Base-by-base conservation (phyloP, 2,113 vertebrate genomes). In the Anhinga rufa region DNA sequence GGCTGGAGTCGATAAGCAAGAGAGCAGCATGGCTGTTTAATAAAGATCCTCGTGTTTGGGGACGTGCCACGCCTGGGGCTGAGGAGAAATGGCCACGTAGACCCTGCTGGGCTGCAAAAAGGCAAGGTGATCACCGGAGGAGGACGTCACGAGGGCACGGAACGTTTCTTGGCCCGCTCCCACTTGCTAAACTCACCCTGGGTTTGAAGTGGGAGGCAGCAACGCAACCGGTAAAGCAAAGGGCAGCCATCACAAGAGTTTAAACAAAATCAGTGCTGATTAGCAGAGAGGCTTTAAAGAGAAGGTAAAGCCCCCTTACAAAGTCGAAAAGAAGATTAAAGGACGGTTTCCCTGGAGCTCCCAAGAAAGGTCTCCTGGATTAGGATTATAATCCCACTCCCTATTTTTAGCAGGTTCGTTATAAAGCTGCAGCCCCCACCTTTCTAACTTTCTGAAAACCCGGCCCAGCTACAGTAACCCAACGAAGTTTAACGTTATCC, bases 291-390 rank as follows among this genome's bases (percentile, higher is more conserved):
- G 70, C 61, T 94, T 91, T 95, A 8, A 12, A 40, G 42, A 93
- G 75, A 61, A 78, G 77, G 55, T 19, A 93, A 79, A 94, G 60
- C 38, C 24, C 74, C 57, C 7, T 68, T 4, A 32, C 31, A 25
- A 68, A 90, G 85, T 2, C 71, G 91, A 48, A 97, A 97, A 97
- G 96, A 86, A 65, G 97, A 96, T 97, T 96, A 97, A 54, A 75
- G 51, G 68, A 11, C 75, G 49, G 90, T 91, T 84, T 92, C 55
- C 32, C 57, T 71, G 70, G 17, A 88, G 80, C n/a, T 48, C 70
- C 69, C 70, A 78, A 58, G 58, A 87, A 75, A 93, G 70, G 82
- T 61, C 62, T 91, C 68, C 46, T 26, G 51, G 42, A 90, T 95
- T 58, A 97, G 60, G 85, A 88, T 62, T 60, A 75, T 66, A 93